phyloP scores from a whole-genome alignment of 1,140 invertebrate genomes.

The Dinoponera quadriceps region DNA sequence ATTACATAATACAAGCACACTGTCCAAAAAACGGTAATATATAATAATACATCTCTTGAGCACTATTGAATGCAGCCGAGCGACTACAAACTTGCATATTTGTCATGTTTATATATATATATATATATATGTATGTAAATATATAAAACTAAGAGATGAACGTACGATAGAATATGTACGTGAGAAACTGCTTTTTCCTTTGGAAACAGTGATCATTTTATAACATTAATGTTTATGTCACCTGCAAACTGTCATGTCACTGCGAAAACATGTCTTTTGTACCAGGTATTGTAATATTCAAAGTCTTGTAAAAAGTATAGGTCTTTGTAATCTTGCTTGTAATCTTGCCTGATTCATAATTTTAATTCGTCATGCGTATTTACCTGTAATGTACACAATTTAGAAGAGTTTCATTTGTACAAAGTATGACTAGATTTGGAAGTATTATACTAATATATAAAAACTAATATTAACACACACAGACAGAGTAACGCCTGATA shows the following conservation, averaged over 20 bases:
- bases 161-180: neutral
- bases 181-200: neutral
- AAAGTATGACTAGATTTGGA: slow-evolving; percentile 74
- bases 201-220: neutral
- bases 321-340: neutral
- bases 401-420: slow-evolving; percentile 67
- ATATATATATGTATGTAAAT: neutral
- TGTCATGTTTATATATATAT: neutral
- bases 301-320: too few relatives aligned
- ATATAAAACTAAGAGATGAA: neutral
- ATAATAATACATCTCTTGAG: slow-evolving; percentile 22
- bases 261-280: too few relatives aligned
- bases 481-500: slow-evolving; percentile 22
- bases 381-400: slow-evolving; percentile 35
- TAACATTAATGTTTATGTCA: too few relatives aligned
- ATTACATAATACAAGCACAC: slow-evolving; percentile 22
- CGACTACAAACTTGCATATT: neutral
- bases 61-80: neutral
- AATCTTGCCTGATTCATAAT: slow-evolving; percentile 9
- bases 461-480: slow-evolving; percentile 44
- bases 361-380: slow-evolving; percentile 24
- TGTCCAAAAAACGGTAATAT: neutral
- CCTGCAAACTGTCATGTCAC: too few relatives aligned
- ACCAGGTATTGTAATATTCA: too few relatives aligned
- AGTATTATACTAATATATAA: slow-evolving; percentile 59